Base-by-base conservation (phyloP, 2,797 vertebrate genomes). In the Rhadinocentrus ornatus region DNA sequence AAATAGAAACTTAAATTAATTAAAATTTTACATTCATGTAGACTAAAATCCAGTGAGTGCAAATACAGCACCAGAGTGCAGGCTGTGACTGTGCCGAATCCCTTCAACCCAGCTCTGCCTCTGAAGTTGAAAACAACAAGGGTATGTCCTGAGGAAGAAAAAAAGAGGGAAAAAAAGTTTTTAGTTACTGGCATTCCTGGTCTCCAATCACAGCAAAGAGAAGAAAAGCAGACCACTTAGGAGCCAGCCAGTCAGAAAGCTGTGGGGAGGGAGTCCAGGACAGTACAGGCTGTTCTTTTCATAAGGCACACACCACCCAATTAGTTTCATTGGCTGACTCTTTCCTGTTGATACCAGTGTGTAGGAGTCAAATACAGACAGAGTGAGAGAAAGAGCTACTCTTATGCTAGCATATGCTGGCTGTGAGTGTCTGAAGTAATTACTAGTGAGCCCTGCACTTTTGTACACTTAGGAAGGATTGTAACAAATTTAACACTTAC, bases 201-300 rank as follows among this genome's bases (percentile, higher is more conserved):
- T 59, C 80, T 88, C 93, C 94, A 95, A 95, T 94, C 87, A 86
- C 72, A 72, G 56, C 55, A 22, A 61, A 79, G 84, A 61, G 61
- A 80, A 76, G 77, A 81, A 92, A 94, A 94, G 92, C 94, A 94
- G 88, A 91, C 94, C 94, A 95, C 93, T 92, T 85, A 89, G 62
- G 27, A 75, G 46, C 10, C 75, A 93, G 88, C 93, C 94, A 94
- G 83, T 94, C 77, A 90, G 77, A 77, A 77, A 65, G 65, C 70
- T 22, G 88, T 81, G 83, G 89, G 89, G 91, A 87, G 91, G 87
- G 89, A 88, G 50, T 53, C 56, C 0, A 0, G 77, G 73, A 88
- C 81, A 87, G 93, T 91, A 94, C 94, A 93, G 88, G 81, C 90
- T 93, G 93, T 94, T 92, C 93, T 93, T 92, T 93, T 91, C 84